These are phyloP conservation scores for Epizoanthus stellaris DNA, from an alignment of 92 coral and sea anemone genomes.

Conservation along the genomic window DNA sequence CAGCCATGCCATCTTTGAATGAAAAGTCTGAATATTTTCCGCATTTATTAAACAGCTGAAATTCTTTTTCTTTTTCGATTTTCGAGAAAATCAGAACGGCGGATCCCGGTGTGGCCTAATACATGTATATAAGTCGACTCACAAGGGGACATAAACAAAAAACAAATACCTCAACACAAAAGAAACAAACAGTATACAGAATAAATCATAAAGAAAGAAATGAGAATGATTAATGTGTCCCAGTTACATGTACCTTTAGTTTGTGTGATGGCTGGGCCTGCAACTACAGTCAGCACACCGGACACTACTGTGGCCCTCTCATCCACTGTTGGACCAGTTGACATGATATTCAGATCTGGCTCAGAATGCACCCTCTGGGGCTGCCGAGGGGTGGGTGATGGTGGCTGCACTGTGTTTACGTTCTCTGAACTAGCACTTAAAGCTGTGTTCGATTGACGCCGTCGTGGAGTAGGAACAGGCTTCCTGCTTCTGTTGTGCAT, in stretches of 20 bases:
- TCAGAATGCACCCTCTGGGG: not conserved
- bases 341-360: not conserved
- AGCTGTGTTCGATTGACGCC: not conserved
- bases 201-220: too few species aligned
- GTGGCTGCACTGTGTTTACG: not conserved
- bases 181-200: too few species aligned
- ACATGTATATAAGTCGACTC: too few species aligned
- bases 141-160: too few species aligned
- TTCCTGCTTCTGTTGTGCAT: constrained; percentile 5
- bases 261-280: not conserved
- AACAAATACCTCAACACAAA: too few species aligned
- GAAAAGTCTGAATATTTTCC: too few species aligned
- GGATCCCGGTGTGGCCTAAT: too few species aligned
- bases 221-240: not conserved
- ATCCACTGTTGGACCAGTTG: not conserved
- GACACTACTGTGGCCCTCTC: not conserved
- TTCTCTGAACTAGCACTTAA: not conserved
- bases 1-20: too few species aligned
- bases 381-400: not conserved
- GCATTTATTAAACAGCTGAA: too few species aligned
- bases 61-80: too few species aligned
- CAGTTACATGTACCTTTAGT: not conserved
- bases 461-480: constrained; percentile 38
- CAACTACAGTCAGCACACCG: not conserved
- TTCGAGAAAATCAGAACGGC: too few species aligned